Percentiles rank a stretch among this genome's conserved stretches.
These are phyloP conservation scores for Thereva unica DNA, from an alignment of 2,888 invertebrate genomes.

Conservation along the genomic window DNA sequence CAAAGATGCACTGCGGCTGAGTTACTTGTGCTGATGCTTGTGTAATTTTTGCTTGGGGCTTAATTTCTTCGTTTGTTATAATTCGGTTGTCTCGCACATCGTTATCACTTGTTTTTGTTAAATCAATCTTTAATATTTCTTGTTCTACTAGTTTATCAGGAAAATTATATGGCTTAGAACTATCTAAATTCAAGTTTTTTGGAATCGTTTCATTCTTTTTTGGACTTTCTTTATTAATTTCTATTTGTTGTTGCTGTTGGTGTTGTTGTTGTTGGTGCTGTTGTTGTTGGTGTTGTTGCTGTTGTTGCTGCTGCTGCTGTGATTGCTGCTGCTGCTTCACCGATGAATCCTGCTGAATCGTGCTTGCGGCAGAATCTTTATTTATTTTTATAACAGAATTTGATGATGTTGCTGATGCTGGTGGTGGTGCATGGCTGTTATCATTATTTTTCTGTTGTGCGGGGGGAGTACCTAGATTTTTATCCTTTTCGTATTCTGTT, in stretches of 20 bases:
- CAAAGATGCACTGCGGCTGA: slow-evolving; percentile 9
- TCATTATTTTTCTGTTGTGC: slow-evolving; percentile 1
- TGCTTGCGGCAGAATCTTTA: slow-evolving; percentile 5
- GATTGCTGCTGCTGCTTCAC: neutral
- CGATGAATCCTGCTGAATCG: neutral
- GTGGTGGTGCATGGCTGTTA: neutral
- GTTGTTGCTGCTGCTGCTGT: neutral
- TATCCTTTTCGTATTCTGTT: slow-evolving; percentile 30
- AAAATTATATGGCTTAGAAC: neutral
- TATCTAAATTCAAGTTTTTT: slow-evolving; percentile 7
- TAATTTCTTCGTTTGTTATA: neutral
- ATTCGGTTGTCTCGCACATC: neutral
- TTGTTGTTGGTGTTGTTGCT: neutral
- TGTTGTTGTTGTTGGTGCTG: neutral
- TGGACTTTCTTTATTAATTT: slow-evolving; percentile 18
- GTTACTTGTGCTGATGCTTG: neutral
- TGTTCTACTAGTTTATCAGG: neutral
- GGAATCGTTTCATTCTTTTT: slow-evolving; percentile 17
- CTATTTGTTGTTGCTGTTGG: neutral
- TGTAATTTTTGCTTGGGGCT: neutral
- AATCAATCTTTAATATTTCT: slow-evolving; percentile 39
- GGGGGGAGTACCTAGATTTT: slow-evolving; percentile 1
- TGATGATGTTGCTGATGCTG: slow-evolving; percentile 5
- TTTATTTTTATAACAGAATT: slow-evolving; percentile 35
- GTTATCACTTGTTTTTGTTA: slow-evolving; percentile 30